Conservation (phyloP, 2,888 invertebrate species). For the Palloptera scutellata region DNA sequence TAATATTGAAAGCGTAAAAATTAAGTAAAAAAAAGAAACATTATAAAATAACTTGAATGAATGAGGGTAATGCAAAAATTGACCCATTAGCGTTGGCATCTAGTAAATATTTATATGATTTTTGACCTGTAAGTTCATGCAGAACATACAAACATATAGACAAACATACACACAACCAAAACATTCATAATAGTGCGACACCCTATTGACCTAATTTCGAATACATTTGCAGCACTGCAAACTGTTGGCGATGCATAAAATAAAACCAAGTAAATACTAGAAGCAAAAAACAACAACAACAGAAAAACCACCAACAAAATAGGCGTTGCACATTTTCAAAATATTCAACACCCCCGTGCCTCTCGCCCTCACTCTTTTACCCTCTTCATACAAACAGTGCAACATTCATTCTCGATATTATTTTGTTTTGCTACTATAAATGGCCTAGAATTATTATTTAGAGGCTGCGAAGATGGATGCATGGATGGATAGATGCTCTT, state of each 20-base stretch:
- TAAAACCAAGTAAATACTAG: slow-evolving; percentile 8
- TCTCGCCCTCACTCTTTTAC: no score
- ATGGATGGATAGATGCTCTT: no score
- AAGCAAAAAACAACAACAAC: slow-evolving; percentile 14
- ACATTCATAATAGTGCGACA: slow-evolving; percentile 41
- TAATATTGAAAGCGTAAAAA: slow-evolving; percentile 9
- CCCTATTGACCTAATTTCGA: slow-evolving; percentile 59
- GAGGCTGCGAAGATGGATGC: no score
- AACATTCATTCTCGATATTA: no score
- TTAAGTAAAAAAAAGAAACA: slow-evolving; percentile 2
- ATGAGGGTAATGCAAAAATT: slow-evolving; percentile 8
- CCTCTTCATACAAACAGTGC: no score
- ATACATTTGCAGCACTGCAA: slow-evolving; percentile 29
- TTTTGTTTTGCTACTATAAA: no score
- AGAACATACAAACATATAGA: slow-evolving; percentile 30
- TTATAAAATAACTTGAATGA: slow-evolving; percentile 16
- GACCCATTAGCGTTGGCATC: slow-evolving; percentile 13
- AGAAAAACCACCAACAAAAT: slow-evolving; percentile 14
- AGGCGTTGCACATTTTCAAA: slow-evolving; percentile 27
- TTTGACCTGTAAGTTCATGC: slow-evolving; percentile 46
- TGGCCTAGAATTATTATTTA: no score
- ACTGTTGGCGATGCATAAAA: slow-evolving; percentile 5
- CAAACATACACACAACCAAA: slow-evolving; percentile 20
- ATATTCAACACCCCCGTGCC: no score
- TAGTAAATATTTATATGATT: slow-evolving; percentile 39